Evolutionary conservation across 2,888 invertebrate genomes (phyloP), one percentile per base, ranked within the genome.

Genomic region (Lomographa bimaculata): DNA sequence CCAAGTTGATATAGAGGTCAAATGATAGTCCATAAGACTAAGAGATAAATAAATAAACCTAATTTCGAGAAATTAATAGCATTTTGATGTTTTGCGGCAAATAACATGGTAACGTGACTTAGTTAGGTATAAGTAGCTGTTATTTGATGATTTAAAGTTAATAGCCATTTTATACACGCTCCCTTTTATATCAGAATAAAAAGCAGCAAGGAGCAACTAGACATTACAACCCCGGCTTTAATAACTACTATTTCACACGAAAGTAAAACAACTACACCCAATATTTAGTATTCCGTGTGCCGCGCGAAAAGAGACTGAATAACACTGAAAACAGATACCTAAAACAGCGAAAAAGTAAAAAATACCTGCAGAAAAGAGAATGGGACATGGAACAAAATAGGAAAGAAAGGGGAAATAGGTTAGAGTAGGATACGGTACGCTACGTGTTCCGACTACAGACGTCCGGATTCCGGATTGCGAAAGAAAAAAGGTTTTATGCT

Each of bases 261-360:
- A 25, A 32, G 3, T 16, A 20, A 29, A 38, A 39, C 12, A 17
- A 26, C 3, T 12, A 4, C 12, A 19, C 9, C 5, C 10, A 11
- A 21, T 39, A 35, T 40, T 46, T 40, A 36, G 36, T 46, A 40
- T 46, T 32, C 40, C 7, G 36, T 20, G 16, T 30, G 28, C 36
- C 18, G 24, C 17, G 6, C 6, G 9, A 27, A 32, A 21, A 23
- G 25, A 36, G 18, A 23, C 25, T 18, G 17, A 28, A 32, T 32
- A 46, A 46, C 34, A 42, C 33, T 40, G 33, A 33, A 43, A 45
- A 29, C 43, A 43, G 37, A 39, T 33, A 33, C 25, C 40, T 32
- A 40, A 46, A 40, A 40, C 34, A 30, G 38, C 33, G 29, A 17
- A 38, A 38, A 35, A 29, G 8, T 20, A 39, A 45, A 24, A 17